Base-by-base conservation (phyloP, 1,140 invertebrate species). In the Metaphire vulgaris region DNA sequence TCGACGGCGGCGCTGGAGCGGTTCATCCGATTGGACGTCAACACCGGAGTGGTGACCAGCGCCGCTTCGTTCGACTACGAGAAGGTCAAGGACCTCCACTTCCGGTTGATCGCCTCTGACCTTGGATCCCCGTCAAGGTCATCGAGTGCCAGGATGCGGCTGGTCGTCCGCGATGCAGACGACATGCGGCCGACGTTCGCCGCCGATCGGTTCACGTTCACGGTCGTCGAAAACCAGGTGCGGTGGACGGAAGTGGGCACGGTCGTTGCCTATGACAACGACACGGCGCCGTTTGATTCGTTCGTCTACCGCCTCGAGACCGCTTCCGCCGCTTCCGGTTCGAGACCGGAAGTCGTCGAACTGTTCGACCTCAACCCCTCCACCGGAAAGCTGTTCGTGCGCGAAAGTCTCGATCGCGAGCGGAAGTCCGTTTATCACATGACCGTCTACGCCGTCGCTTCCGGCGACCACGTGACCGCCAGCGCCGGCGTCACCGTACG, bases 391-490 rank as follows among this genome's bases (percentile, higher is more conserved):
- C 41, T 56, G 41, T 12, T 56, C 6, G 21, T 21, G 41, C 41
- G 41, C 41, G 41, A 56, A 21, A 56, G 41, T n/a, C 69, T 76
- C 67, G 75, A 76, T 56, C 75, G 75, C 16, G 75, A 76, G 69
- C 33, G 26, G 12, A 67, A 70, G 32, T 56, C 75, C 1, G 26
- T 26, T 26, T 56, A 76, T 28, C 28, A 33, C 41, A 30, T 76
- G 26, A 33, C 66, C 29, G 69, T 76, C 12, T 33, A 72, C 16
- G 75, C 75, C 28, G 41, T 56, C 41, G 21, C 41, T 12, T 56
- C 41, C 41, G 41, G 41, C 21, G 41, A 21, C 21, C 6, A 21
- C 21, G 93, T 96, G 83, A 70, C 66, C 29, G 56, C 33, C 26
- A 75, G 67, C 16, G 31, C 70, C 16, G 29, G 32, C 32, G 71